Conservation (phyloP, 2,113 vertebrate genomes). For the Elaphurus davidianus region DNA sequence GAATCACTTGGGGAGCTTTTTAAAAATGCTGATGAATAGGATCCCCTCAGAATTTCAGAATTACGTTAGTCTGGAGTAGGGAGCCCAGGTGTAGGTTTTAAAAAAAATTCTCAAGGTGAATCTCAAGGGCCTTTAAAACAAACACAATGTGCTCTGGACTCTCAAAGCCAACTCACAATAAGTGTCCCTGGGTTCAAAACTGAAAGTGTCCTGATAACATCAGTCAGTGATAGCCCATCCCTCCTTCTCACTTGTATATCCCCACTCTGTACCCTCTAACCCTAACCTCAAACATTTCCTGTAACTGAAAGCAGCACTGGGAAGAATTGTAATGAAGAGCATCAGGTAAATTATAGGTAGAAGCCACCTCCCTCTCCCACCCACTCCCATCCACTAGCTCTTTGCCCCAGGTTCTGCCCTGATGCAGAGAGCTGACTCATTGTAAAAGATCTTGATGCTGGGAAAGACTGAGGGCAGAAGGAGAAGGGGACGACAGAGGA, state of each 20-base stretch:
- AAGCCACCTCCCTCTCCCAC: neutral
- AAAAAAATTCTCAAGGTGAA: neutral
- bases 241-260: neutral
- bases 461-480: neutral
- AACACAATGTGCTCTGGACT: neutral
- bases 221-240: neutral
- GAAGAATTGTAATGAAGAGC: neutral
- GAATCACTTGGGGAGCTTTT: neutral
- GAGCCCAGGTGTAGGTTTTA: neutral
- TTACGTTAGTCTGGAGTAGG: slow-evolving; percentile 14
- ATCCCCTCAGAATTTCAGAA: neutral
- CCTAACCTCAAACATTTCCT: neutral
- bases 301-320: neutral
- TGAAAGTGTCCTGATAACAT: neutral
- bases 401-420: neutral
- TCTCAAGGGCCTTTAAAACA: neutral
- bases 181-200: neutral
- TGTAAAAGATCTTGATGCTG: neutral
- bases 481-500: neutral
- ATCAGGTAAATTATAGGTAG: neutral
- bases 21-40: neutral
- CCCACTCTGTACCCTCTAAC: neutral
- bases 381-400: neutral
- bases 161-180: neutral
- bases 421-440: neutral